Conservation (phyloP, 2,888 invertebrate genomes). For the Athripsodes cinereus region DNA sequence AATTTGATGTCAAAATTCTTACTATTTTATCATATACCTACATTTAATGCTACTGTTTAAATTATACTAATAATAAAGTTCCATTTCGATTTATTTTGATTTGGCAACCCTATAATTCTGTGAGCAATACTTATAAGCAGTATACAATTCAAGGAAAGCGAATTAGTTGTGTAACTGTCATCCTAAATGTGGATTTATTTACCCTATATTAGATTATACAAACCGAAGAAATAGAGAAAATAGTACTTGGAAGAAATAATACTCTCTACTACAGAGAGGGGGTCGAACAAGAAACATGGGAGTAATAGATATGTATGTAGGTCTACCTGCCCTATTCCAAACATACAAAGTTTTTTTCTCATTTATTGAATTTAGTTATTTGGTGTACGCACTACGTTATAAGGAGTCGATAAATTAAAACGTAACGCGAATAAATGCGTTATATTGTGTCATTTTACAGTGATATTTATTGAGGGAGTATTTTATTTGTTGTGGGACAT, state of each 20-base stretch:
- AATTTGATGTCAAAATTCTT: no score
- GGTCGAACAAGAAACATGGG: background rate
- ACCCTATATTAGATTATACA: constrained; percentile 28
- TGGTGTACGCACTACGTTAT: background rate
- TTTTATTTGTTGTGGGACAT: no score
- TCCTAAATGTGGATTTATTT: constrained; percentile 29
- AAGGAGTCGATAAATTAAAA: background rate
- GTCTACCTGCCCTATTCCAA: background rate
- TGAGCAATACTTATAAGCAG: constrained; percentile 19
- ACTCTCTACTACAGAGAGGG: background rate
- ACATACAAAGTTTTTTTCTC: background rate
- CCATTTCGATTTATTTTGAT: no score
- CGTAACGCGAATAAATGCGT: background rate
- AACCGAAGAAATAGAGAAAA: constrained; percentile 18
- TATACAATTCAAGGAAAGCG: constrained; percentile 27
- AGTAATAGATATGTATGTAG: background rate
- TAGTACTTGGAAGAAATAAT: background rate
- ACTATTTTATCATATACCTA: no score
- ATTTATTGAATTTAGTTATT: background rate
- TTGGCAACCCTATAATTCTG: background rate
- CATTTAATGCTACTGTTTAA: no score
- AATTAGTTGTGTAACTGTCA: constrained; percentile 29
- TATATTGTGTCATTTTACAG: constrained; percentile 1
- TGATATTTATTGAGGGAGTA: background rate
- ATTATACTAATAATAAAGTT: no score